Percentiles rank a stretch among this genome's conserved stretches.
These are phyloP conservation scores for Eudemis profundana DNA, from an alignment of 2,888 invertebrate genomes.

Conservation along the genomic window DNA sequence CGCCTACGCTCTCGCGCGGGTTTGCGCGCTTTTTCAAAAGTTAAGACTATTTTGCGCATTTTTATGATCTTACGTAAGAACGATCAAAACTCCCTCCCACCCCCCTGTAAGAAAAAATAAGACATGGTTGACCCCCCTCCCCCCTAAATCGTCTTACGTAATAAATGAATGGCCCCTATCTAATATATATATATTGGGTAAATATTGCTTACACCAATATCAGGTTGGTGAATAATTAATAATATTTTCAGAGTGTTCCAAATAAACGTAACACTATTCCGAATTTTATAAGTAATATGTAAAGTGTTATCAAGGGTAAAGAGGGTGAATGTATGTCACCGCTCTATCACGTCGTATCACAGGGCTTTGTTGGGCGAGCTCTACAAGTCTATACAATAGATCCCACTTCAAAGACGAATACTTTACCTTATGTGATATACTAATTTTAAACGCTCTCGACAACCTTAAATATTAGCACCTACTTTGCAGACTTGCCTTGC, in stretches of 20 bases:
- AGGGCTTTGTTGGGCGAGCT: constrained; percentile 63
- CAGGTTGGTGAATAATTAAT: not conserved
- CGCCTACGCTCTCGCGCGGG: too few relatives aligned
- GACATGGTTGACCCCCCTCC: too few relatives aligned
- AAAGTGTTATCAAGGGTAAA: constrained; percentile 13
- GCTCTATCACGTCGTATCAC: constrained; percentile 49
- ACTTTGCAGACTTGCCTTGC: not conserved
- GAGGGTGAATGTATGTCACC: constrained; percentile 35
- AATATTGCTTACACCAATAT: not conserved
- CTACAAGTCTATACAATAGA: constrained; percentile 69
- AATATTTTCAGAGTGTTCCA: not conserved
- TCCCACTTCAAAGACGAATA: constrained; percentile 52
- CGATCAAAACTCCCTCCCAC: too few relatives aligned
- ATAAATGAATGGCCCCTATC: too few relatives aligned
- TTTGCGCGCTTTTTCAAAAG: too few relatives aligned
- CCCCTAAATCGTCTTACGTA: too few relatives aligned
- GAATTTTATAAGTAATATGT: constrained; percentile 12
- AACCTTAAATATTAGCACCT: not conserved
- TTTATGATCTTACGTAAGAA: too few relatives aligned
- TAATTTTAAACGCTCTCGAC: constrained; percentile 46
- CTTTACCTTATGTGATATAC: constrained; percentile 53
- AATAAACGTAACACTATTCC: not conserved
- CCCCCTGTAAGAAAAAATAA: too few relatives aligned
- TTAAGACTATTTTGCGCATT: too few relatives aligned
- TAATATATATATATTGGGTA: not conserved